Percentiles rank a stretch among this genome's conserved stretches.
These are phyloP conservation scores for Pristiophorus japonicus DNA, from an alignment of 2,113 vertebrate species.

Conservation along the genomic window DNA sequence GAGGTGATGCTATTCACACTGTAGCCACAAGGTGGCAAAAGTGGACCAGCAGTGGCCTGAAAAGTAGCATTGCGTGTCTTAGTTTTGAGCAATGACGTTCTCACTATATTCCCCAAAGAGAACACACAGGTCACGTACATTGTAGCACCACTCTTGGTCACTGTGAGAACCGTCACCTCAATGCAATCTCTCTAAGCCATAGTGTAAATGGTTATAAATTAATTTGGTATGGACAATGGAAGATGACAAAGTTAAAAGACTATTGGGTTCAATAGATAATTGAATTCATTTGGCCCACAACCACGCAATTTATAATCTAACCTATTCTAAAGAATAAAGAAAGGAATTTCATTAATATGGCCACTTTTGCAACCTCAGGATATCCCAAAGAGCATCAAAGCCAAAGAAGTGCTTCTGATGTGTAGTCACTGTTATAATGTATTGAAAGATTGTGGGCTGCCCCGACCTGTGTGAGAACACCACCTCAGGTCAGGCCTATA, in stretches of 20 bases:
- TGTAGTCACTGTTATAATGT: neutral
- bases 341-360: no score
- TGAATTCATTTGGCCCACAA: no score
- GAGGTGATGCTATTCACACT: neutral
- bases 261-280: neutral
- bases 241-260: neutral
- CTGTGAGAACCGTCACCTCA: neutral
- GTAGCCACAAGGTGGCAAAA: neutral
- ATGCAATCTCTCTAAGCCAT: neutral
- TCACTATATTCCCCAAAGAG: neutral
- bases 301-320: no score
- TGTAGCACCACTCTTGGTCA: neutral
- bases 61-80: neutral
- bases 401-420: neutral
- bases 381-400: neutral
- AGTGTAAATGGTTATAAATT: neutral
- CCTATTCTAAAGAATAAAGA: no score
- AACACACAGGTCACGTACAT: neutral
- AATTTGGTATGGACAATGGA: neutral
- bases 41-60: neutral
- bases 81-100: neutral
- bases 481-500: no score
- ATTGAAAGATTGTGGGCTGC: no score
- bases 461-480: no score
- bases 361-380: neutral